Base-by-base conservation (phyloP, 2,113 vertebrate species). In the Mola mola region DNA sequence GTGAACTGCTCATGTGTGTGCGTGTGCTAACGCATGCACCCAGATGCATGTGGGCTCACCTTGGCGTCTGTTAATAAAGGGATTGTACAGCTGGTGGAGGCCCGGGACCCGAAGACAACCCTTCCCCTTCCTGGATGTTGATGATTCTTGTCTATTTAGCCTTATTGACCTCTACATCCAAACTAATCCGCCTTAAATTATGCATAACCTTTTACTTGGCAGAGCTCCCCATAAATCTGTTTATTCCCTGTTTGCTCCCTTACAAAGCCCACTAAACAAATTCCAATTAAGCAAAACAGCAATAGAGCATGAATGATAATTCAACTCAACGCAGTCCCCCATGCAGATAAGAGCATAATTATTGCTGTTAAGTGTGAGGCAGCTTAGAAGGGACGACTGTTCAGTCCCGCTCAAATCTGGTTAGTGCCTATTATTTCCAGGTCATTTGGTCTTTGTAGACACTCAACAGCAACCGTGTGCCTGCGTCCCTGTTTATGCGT, bases 181-280 rank as follows among this genome's bases (percentile, higher is more conserved):
- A 82, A 85, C 82, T 86, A 88, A 89, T 86, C 86, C 76, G 48
- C 86, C 71, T 85, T 85, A 85, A 85, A 90, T 88, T 83, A 90
- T 86, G 80, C 85, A 84, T 86, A 85, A 89, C 89, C 87, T 90
- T 88, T 87, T 82, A 82, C 84, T 89, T 88, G 84, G 87, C 79
- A 81, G 61, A 78, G 73, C 82, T 76, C 59, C 71, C 84, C 57
- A 81, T 88, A 86, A 86, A 87, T 86, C 76, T 85, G 86, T 85
- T 85, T 87, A 88, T 87, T 89, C 86, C 85, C 87, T 59, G 44
- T 78, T 87, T 81, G 63, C 82, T 75, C 47, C 64, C 72, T 73
- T 71, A 85, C 82, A 85, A 86, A 85, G 79, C 72, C 62, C 20
- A 36, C 84, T 85, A 88, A 88, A 88, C 85, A 87, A 88, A 84